These are phyloP conservation scores for Pavo muticus DNA, from an alignment of 2,113 vertebrate genomes.

Conservation along the genomic window DNA sequence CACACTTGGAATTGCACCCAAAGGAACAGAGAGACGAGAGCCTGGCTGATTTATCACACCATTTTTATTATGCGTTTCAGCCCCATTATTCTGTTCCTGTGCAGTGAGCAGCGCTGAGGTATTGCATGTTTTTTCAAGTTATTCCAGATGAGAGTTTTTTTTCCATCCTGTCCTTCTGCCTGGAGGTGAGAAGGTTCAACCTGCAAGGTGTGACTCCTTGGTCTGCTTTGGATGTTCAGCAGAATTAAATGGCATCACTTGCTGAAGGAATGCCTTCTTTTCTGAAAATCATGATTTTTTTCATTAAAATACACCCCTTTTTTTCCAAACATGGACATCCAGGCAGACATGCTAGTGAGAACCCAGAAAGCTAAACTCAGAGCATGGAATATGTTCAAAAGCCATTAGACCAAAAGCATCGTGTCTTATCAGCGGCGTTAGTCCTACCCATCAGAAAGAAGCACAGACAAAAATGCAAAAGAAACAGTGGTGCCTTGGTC, in stretches of 20 bases:
- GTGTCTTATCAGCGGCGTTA: background rate
- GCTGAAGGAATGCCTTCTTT: background rate
- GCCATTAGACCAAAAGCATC: background rate
- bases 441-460: background rate
- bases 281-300: background rate
- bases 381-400: background rate
- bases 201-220: background rate
- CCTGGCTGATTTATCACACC: background rate
- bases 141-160: background rate
- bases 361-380: background rate
- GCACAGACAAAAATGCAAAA: background rate
- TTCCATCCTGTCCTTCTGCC: background rate
- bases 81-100: background rate
- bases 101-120: background rate
- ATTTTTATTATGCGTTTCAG: background rate
- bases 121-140: background rate
- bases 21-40: background rate
- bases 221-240: background rate
- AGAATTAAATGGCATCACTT: background rate
- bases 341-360: background rate
- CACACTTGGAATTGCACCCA: conserved; percentile 27
- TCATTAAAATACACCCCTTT: background rate
- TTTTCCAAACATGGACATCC: background rate
- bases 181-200: background rate
- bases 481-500: background rate